Percentiles rank a stretch among this genome's conserved stretches.
phyloP scores from a whole-genome alignment of 2,888 invertebrate genomes.

The Autographa pulchrina region DNA sequence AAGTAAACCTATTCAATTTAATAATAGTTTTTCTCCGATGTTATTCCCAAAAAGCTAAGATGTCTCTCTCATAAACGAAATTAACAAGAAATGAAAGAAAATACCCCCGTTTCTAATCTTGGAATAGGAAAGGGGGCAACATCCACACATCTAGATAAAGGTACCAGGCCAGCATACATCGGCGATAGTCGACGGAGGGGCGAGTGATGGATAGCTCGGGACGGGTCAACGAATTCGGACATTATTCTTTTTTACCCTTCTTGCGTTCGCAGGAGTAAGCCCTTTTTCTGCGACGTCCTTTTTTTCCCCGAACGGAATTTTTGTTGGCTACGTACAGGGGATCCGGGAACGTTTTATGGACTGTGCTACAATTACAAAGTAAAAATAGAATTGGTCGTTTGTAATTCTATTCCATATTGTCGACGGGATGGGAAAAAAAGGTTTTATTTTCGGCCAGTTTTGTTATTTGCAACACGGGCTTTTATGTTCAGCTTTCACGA shows the following conservation, averaged over 20 bases:
- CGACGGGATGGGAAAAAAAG: constrained; percentile 68
- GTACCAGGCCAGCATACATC: constrained; percentile 75
- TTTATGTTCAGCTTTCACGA: constrained; percentile 19
- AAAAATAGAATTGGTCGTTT: constrained; percentile 86
- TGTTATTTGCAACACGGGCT: constrained; percentile 28
- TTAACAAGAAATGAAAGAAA: constrained; percentile 71
- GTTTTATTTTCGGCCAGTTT: constrained; percentile 55
- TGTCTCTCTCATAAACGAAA: constrained; percentile 65
- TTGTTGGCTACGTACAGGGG: constrained; percentile 73
- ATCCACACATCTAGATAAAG: constrained; percentile 84
- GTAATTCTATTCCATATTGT: constrained; percentile 83
- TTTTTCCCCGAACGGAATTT: constrained; percentile 84
- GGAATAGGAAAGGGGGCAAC: constrained; percentile 78
- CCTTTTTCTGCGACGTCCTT: constrained; percentile 88
- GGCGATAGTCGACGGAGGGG: constrained; percentile 84
- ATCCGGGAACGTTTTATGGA: constrained; percentile 85
- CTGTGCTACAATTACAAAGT: constrained; percentile 88
- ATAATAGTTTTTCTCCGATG: no score
- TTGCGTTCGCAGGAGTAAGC: constrained; percentile 88
- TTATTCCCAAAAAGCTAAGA: constrained; percentile 20
- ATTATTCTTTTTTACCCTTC: constrained; percentile 90
- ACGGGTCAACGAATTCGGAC: constrained; percentile 90
- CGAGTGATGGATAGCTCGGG: constrained; percentile 89
- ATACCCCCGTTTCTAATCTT: constrained; percentile 82
- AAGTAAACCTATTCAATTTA: no score